A percentile compares a stretch with the other conserved stretches of the same genome.
Conservation (phyloP, 2,113 vertebrate genomes). For the Campylorhamphus procurvoides region DNA sequence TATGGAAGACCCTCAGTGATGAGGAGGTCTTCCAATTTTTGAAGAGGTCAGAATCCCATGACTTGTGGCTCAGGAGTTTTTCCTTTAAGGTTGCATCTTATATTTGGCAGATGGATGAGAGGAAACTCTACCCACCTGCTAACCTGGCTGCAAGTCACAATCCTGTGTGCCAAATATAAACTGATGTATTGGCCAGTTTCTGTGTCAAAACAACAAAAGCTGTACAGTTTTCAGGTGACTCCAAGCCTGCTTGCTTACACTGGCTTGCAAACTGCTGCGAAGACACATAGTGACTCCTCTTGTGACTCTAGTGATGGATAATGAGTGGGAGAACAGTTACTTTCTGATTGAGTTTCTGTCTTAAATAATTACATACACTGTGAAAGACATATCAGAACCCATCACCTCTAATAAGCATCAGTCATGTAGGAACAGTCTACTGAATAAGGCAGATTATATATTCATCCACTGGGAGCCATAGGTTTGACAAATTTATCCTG, state of each 20-base stretch:
- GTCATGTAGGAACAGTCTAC: neutral
- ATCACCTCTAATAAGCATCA: neutral
- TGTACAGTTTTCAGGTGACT: neutral
- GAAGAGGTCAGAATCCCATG: neutral
- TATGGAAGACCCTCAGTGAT: neutral
- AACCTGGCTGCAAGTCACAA: neutral
- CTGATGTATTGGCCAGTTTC: neutral
- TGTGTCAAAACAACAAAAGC: neutral
- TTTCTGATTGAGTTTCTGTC: neutral
- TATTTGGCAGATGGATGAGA: neutral
- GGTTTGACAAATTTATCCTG: neutral
- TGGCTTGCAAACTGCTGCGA: neutral
- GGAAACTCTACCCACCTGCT: neutral
- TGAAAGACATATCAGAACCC: neutral
- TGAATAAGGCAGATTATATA: neutral
- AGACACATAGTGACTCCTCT: accelerated
- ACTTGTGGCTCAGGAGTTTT: neutral
- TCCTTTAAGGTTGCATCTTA: neutral
- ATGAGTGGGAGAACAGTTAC: neutral
- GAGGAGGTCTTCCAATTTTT: neutral
- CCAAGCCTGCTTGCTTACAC: neutral
- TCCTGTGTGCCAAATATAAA: neutral
- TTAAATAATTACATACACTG: neutral
- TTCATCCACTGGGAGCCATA: neutral
- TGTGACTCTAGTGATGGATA: neutral